These are phyloP conservation scores for Piscicola geometra DNA, from an alignment of 2,888 invertebrate genomes.

Conservation along the genomic window DNA sequence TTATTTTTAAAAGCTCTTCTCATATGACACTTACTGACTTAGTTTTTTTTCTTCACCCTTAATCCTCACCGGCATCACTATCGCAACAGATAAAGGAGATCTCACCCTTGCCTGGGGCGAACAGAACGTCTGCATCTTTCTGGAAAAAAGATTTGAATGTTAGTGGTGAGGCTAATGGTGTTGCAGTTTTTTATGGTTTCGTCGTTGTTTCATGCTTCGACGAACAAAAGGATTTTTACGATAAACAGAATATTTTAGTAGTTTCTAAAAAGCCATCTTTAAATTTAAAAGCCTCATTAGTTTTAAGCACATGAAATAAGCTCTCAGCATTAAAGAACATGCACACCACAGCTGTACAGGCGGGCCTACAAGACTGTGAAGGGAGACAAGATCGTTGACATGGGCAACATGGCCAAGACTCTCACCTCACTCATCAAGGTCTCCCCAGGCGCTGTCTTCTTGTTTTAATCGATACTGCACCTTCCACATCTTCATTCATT, in stretches of 20 bases:
- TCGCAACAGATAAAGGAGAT: slow-evolving; percentile 51
- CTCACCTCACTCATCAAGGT: slow-evolving; percentile 28
- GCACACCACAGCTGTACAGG: slow-evolving; percentile 59
- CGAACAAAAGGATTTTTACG: too few species aligned
- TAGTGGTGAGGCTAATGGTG: background rate
- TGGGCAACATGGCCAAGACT: slow-evolving; percentile 35
- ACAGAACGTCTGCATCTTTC: slow-evolving; percentile 62
- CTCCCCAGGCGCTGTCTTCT: too few species aligned
- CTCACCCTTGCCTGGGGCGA: slow-evolving; percentile 58
- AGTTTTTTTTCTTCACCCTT: too few species aligned
- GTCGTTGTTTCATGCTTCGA: too few species aligned
- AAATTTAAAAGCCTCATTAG: too few species aligned
- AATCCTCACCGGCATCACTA: background rate
- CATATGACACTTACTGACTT: background rate
- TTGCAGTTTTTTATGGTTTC: too few species aligned
- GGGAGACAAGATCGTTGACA: slow-evolving; percentile 27
- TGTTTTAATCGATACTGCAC: too few species aligned
- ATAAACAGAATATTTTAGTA: too few species aligned
- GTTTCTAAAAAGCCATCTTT: too few species aligned
- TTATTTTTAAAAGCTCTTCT: background rate
- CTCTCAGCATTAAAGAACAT: too few species aligned
- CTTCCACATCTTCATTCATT: too few species aligned
- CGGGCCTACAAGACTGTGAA: slow-evolving; percentile 65
- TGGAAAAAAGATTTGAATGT: slow-evolving; percentile 76
- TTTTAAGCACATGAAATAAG: too few species aligned